phyloP scores from a whole-genome alignment of 2,888 invertebrate species.

The Nebria salina region DNA sequence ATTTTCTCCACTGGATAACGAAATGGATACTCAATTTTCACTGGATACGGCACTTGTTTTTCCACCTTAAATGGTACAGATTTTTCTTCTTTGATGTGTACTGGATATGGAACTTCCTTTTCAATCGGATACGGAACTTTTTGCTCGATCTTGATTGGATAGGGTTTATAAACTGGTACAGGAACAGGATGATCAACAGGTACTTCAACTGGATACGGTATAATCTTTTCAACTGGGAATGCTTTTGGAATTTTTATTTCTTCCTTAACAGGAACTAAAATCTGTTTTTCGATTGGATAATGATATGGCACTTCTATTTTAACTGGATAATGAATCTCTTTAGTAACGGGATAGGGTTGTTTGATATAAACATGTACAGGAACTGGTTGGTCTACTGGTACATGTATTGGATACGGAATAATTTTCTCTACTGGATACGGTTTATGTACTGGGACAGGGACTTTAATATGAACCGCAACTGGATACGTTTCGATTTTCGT shows the following conservation, averaged over 20 bases:
- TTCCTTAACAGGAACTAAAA: constrained; percentile 74
- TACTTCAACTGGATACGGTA: constrained; percentile 74
- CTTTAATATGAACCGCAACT: constrained; percentile 70
- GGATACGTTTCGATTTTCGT: constrained; percentile 75
- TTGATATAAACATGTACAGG: constrained; percentile 79
- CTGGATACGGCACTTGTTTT: constrained; percentile 76
- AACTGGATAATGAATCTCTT: constrained; percentile 74
- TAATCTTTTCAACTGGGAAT: constrained; percentile 76
- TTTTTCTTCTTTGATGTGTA: constrained; percentile 72
- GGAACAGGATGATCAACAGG: constrained; percentile 72
- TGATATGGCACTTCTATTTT: constrained; percentile 75
- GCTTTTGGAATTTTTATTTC: constrained; percentile 75
- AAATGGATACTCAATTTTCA: constrained; percentile 72
- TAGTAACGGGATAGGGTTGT: constrained; percentile 76
- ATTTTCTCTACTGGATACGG: constrained; percentile 79
- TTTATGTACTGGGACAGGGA: constrained; percentile 59
- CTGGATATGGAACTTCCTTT: constrained; percentile 67
- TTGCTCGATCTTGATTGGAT: constrained; percentile 75
- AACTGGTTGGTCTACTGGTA: constrained; percentile 67
- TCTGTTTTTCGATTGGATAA: constrained; percentile 74
- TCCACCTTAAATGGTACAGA: constrained; percentile 77
- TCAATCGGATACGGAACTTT: constrained; percentile 71
- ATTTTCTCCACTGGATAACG: constrained; percentile 72
- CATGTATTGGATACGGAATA: constrained; percentile 74
- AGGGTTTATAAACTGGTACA: constrained; percentile 70